Conservation (phyloP, 92 coral and sea anemone species). For the Zoanthus solanderi region DNA sequence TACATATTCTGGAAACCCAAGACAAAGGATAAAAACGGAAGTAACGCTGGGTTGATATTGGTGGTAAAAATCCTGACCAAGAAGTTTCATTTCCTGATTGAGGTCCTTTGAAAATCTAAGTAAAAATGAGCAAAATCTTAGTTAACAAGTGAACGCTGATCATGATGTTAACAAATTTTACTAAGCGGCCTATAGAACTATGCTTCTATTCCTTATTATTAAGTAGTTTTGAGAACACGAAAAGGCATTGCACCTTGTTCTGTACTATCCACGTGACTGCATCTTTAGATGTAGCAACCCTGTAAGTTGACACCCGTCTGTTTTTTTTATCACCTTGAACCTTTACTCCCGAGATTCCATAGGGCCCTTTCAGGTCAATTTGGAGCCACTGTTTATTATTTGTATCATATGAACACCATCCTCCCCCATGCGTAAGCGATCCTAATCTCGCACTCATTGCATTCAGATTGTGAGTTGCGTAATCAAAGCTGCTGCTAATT, state of each 20-base stretch:
- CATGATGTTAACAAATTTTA: neutral
- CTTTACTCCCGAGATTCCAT: neutral
- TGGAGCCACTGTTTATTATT: conserved; percentile 30
- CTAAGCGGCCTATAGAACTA: too few relatives aligned
- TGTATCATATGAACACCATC: conserved; percentile 30
- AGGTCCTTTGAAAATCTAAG: neutral
- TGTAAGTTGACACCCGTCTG: neutral
- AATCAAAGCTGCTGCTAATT: neutral
- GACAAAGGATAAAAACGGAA: conserved; percentile 17
- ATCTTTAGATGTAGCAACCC: neutral
- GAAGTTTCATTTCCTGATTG: neutral
- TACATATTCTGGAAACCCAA: neutral
- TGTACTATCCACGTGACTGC: neutral
- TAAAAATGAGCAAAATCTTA: neutral
- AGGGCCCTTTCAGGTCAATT: conserved; percentile 4
- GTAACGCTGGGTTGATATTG: neutral
- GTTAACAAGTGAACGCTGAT: neutral
- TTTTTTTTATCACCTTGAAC: neutral
- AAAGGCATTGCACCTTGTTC: neutral
- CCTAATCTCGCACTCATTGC: neutral
- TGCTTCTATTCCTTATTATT: neutral
- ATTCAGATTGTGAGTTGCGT: neutral
- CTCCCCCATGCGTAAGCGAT: neutral
- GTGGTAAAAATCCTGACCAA: neutral
- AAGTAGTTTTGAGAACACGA: neutral